Base-by-base conservation (phyloP, 2,888 invertebrate genomes). In the Netelia melanura region DNA sequence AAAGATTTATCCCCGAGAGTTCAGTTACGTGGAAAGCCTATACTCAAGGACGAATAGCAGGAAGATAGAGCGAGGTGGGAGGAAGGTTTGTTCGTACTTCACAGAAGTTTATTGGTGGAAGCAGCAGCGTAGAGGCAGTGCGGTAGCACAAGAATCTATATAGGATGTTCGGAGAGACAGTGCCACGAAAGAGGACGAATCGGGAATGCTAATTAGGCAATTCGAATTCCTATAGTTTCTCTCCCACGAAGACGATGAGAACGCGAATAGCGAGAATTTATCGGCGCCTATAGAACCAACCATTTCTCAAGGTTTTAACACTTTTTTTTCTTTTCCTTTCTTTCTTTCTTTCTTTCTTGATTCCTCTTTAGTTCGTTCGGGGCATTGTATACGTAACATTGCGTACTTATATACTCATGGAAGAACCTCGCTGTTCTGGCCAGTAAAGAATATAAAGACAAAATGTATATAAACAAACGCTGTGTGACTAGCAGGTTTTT, bases 201-300 rank as follows among this genome's bases (percentile, higher is more conserved):
- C 74, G 48, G 38, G 82, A 85, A 85, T 85, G 76, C 85, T 82
- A 85, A 85, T 85, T 79, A 79, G 76, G 75, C 79, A 82, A 82
- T 85, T 80, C 67, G 82, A 85, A 85, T 82, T 82, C 75, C 62
- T 85, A 65, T 80, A 56, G 54, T 48, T 71, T 52, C 76, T 85
- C 79, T 85, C 71, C 79, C 75, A 79, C 76, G 70, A 64, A 54
- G 75, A 71, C 75, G 61, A 82, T 79, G 85, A 71, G 85, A 85
- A 81, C 70, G 61, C 64, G 64, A 77, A 78, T 68, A 75, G 70
- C 74, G 70, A 56, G 78, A 78, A 77, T 74, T 74, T 74, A 75
- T 78, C 78, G 81, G 74, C 58, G 10, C 64, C 62, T 75, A 75
- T 43, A 58, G 77, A 70, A 65, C 54, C 78, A 64, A 81, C 72